These are phyloP conservation scores for Onychostoma macrolepis DNA, from an alignment of 2,113 vertebrate genomes.

Conservation along the genomic window DNA sequence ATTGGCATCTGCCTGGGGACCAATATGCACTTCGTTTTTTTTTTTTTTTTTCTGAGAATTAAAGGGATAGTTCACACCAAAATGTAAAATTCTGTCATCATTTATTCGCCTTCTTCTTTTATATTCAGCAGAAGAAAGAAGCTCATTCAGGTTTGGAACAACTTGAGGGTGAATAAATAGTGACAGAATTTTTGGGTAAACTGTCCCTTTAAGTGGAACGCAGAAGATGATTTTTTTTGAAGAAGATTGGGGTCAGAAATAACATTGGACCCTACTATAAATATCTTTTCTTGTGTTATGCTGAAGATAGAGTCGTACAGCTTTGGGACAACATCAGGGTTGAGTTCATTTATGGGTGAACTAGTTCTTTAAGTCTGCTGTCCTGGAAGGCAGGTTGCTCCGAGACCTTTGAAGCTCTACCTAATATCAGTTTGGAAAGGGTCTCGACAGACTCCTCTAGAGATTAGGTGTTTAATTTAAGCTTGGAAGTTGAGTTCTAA, in stretches of 20 bases:
- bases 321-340: not conserved
- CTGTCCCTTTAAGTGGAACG: not conserved
- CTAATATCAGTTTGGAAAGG: slow-evolving; percentile 22
- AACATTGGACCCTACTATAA: not conserved
- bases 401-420: not conserved
- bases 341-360: not conserved
- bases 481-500: slow-evolving; percentile 42
- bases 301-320: not conserved
- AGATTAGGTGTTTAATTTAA: slow-evolving; percentile 50
- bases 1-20: not conserved
- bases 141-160: not conserved
- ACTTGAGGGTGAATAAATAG: not conserved
- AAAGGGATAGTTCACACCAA: not conserved
- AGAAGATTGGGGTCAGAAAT: not conserved
- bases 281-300: not conserved
- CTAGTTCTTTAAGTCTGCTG: not conserved
- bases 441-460: slow-evolving; percentile 27
- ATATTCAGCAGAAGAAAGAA: not conserved
- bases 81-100: not conserved
- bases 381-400: not conserved
- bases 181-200: not conserved
- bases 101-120: not conserved
- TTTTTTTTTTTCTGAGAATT: not conserved
- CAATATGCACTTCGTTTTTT: not conserved
- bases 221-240: not conserved